Evolutionary conservation across 2,888 invertebrate genomes (phyloP).

Genomic region (Caenorhabditis plicata): DNA sequence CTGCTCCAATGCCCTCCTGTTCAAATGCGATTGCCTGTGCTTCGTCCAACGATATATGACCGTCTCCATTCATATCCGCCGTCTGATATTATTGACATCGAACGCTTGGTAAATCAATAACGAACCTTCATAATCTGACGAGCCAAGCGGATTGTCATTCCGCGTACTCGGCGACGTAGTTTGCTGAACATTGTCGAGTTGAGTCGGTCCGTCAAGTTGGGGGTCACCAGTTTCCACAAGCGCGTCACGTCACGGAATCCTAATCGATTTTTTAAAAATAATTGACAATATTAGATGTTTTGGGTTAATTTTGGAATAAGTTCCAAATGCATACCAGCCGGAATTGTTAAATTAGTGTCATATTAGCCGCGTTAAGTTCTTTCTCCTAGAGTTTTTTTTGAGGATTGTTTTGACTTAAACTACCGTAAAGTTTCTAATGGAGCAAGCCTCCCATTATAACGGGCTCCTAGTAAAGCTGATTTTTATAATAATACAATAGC

Average conservation of each 20-base stretch:
- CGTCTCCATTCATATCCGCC: slow-evolving; percentile 58
- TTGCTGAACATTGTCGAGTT: slow-evolving; percentile 57
- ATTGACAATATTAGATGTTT: no score
- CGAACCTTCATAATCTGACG: slow-evolving; percentile 63
- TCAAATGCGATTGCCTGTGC: slow-evolving; percentile 62
- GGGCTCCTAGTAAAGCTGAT: no score
- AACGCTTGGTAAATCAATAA: not conserved
- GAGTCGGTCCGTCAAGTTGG: slow-evolving; percentile 48
- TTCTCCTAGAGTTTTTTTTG: no score
- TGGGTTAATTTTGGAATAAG: no score
- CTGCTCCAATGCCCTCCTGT: slow-evolving; percentile 56
- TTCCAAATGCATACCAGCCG: no score
- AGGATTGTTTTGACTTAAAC: no score
- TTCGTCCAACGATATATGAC: slow-evolving; percentile 61
- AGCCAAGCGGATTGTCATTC: slow-evolving; percentile 63
- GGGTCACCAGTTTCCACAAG: slow-evolving; percentile 59
- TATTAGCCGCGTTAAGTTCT: no score
- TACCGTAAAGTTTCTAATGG: no score
- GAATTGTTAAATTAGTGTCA: no score
- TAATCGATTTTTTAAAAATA: not conserved
- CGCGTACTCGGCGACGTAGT: slow-evolving; percentile 56
- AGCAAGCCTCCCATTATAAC: no score
- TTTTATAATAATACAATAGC: no score
- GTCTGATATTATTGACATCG: slow-evolving; percentile 31
- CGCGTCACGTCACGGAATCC: slow-evolving; percentile 60